These are phyloP conservation scores for Phoeniculus purpureus DNA, from an alignment of 2,797 vertebrate species.

Conservation along the genomic window DNA sequence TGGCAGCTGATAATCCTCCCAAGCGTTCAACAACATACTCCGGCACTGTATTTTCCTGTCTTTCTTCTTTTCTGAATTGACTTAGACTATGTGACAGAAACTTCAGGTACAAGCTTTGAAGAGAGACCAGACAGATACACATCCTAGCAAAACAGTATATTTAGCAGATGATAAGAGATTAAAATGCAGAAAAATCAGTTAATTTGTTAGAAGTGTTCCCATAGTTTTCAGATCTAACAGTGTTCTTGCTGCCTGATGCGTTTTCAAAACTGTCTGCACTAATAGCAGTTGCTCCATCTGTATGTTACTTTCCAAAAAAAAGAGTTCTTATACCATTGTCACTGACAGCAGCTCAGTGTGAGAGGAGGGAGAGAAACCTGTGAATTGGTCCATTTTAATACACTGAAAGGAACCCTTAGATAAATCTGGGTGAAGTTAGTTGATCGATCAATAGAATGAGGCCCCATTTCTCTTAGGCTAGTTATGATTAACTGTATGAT, in stretches of 20 bases:
- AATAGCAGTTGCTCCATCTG: background rate
- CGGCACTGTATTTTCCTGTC: background rate
- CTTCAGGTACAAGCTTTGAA: background rate
- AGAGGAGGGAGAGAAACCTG: background rate
- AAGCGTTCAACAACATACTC: background rate
- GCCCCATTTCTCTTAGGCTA: background rate
- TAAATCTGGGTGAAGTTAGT: background rate
- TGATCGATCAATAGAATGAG: background rate
- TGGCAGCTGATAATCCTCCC: background rate
- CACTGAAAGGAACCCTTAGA: background rate
- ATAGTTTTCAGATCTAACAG: background rate
- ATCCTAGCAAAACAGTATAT: background rate
- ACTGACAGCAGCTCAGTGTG: background rate
- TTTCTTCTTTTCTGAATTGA: background rate
- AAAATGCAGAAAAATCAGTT: background rate
- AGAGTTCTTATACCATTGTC: background rate
- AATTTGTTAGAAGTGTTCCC: background rate
- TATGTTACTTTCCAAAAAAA: background rate
- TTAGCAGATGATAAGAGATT: background rate
- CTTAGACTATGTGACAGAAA: background rate
- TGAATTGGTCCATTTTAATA: background rate
- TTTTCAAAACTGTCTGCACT: background rate
- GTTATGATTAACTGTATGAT: background rate
- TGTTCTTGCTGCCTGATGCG: background rate
- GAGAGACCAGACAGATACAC: background rate